A percentile compares a stretch with the other conserved stretches of the same genome.
These are phyloP conservation scores for Liparis tanakae DNA, from an alignment of 2,797 vertebrate species.

Conservation along the genomic window DNA sequence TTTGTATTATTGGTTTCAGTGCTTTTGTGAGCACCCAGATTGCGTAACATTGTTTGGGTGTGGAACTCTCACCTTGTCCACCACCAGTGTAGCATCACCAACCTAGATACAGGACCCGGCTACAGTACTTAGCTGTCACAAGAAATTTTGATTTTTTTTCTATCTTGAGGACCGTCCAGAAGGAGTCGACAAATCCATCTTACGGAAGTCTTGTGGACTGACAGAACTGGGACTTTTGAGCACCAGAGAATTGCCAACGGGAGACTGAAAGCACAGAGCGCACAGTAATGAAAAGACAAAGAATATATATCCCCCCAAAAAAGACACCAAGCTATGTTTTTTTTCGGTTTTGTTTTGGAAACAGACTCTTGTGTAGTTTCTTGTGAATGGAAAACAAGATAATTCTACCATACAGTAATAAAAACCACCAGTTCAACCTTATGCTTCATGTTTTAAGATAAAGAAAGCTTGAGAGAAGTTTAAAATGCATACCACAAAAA, in stretches of 20 bases:
- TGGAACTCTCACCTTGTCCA: slow-evolving; percentile 74
- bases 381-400: slow-evolving; percentile 64
- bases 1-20: slow-evolving; percentile 60
- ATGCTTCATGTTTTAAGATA: slow-evolving; percentile 85
- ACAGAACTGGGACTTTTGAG: slow-evolving; percentile 69
- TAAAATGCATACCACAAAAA: slow-evolving; percentile 79
- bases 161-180: slow-evolving; percentile 55
- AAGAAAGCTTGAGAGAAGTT: slow-evolving; percentile 83
- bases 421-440: slow-evolving; percentile 85
- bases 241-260: slow-evolving; percentile 81
- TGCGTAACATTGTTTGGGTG: slow-evolving; percentile 73
- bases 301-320: slow-evolving; percentile 67
- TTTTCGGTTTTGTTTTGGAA: slow-evolving; percentile 70
- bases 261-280: slow-evolving; percentile 79
- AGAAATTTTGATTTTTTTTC: slow-evolving; percentile 70
- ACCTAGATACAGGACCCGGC: slow-evolving; percentile 63
- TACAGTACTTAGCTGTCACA: slow-evolving; percentile 81
- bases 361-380: slow-evolving; percentile 74
- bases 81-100: slow-evolving; percentile 78
- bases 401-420: slow-evolving; percentile 80
- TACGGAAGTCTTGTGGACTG: slow-evolving; percentile 82
- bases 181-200: slow-evolving; percentile 53
- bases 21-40: slow-evolving; percentile 71
- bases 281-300: slow-evolving; percentile 79
- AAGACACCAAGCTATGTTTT: slow-evolving; percentile 56